phyloP scores from a whole-genome alignment of 2,113 vertebrate genomes.

The Noctilio leporinus region DNA sequence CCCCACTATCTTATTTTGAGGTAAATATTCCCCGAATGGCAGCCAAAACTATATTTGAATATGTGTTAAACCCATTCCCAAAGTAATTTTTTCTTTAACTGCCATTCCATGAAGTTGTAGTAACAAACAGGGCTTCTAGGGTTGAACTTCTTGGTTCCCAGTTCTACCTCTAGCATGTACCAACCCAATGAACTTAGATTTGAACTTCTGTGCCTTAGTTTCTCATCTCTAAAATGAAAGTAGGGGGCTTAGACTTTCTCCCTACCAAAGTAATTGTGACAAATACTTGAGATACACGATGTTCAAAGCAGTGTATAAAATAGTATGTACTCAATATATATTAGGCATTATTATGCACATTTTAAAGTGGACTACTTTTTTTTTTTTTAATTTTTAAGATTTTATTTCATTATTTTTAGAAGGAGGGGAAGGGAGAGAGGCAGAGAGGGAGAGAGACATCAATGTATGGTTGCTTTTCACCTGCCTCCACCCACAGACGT shows the following conservation, averaged over 20 bases:
- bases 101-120: neutral
- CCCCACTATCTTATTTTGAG: neutral
- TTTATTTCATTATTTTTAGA: too few species aligned
- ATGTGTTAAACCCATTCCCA: neutral
- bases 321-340: neutral
- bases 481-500: too few species aligned
- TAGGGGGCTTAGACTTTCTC: neutral
- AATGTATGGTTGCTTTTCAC: too few species aligned
- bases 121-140: neutral
- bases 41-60: neutral
- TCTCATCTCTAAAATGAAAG: neutral
- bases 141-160: neutral
- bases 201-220: neutral
- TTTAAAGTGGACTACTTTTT: neutral
- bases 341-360: neutral
- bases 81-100: neutral
- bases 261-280: neutral
- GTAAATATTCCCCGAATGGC: neutral
- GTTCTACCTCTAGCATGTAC: neutral
- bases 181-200: neutral
- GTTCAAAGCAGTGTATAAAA: neutral
- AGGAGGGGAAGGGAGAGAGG: too few species aligned
- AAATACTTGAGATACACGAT: neutral
- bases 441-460: too few species aligned
- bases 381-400: too few species aligned